Percentiles rank a stretch among this genome's conserved stretches.
These are phyloP conservation scores for Limonius californicus DNA, from an alignment of 1,140 invertebrate genomes.

Conservation along the genomic window DNA sequence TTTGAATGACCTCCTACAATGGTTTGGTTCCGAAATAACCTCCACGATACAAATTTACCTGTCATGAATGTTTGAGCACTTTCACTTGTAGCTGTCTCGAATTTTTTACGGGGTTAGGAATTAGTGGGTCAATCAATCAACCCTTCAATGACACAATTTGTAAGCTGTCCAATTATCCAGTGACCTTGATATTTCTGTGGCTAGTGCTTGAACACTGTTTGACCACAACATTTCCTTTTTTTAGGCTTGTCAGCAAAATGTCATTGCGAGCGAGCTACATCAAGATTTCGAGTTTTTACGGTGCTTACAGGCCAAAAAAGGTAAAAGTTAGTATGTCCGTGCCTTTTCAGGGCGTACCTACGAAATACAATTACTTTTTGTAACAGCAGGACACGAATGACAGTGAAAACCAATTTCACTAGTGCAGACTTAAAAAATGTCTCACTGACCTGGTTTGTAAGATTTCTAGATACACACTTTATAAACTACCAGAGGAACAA, in stretches of 20 bases:
- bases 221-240: neutral
- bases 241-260: neutral
- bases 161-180: neutral
- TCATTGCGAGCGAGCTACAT: neutral
- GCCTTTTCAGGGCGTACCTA: neutral
- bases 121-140: neutral
- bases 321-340: no score
- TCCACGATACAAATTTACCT: no score
- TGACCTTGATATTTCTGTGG: neutral
- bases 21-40: no score
- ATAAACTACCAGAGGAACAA: no score
- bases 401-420: slow-evolving; percentile 8
- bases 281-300: no score
- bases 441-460: neutral
- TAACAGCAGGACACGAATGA: neutral
- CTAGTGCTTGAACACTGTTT: neutral
- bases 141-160: slow-evolving; percentile 1
- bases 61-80: no score
- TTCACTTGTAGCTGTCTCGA: no score
- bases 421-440: slow-evolving; percentile 3
- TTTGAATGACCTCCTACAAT: no score
- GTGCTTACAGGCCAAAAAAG: no score
- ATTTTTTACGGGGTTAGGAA: neutral
- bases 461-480: neutral
- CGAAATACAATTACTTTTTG: no score